Base-by-base conservation (phyloP, 2,113 vertebrate species). In the Rhinichthys klamathensis region DNA sequence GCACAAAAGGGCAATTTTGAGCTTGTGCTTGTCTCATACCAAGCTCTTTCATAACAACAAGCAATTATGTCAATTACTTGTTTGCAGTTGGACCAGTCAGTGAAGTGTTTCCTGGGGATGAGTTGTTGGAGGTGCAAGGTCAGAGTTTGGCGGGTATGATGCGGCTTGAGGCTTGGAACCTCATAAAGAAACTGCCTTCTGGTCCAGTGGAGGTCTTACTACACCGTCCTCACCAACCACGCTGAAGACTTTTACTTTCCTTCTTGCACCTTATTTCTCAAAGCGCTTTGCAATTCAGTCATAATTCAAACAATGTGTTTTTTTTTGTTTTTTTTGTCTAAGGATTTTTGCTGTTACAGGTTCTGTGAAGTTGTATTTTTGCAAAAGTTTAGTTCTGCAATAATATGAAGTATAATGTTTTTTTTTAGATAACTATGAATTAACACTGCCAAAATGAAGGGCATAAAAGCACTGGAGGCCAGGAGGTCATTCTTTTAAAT, bases 161-260 rank as follows among this genome's bases (percentile, higher is more conserved):
- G 79, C 92, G 95, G 18, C 74, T 95, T 30, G 94, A 95, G 75
- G 94, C 89, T 58, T 95, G 94, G 95, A 92, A 91, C 56, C 74
- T 95, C 70, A 95, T 95, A 67, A 93, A 90, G 87, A 85, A 44
- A 58, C 92, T 96, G 16, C 92, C 93, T 8, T 12, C 89, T 10
- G 95, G 95, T 9, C 93, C 94, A 5, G 94, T 95, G 75, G 90
- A 92, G 16, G 87, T 95, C 70, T 83, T 95, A 67, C 75, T 95
- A 18, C 90, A 84, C 25, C 93, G 94, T 11, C 88, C 88, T 6
- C 35, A 61, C 2, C 82, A 83, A 56, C 49, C 44, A 49, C 41
- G 30, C 1, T 82, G 77, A 86, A 46, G 58, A n/a, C 13, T 2
- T 44, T 13, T 54, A 18, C 27, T 30, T 46, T 51, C 0, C 56